Percentiles rank a stretch among this genome's conserved stretches.
phyloP scores from a whole-genome alignment of 2,797 vertebrate species.

The Chrosomus eos region DNA sequence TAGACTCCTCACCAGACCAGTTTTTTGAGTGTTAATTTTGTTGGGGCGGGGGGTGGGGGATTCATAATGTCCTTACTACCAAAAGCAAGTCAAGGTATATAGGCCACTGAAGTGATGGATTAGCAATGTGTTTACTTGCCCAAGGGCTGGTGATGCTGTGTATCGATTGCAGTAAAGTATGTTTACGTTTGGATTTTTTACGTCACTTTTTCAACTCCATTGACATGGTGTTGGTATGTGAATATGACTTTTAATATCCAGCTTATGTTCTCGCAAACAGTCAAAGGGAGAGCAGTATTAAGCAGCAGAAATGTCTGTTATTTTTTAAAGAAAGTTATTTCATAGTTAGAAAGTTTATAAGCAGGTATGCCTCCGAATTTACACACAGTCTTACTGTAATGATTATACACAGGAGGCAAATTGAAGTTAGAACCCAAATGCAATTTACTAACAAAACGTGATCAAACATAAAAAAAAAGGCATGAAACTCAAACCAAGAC shows the following conservation, averaged over 20 bases:
- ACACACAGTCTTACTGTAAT: not conserved
- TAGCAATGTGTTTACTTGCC: constrained; percentile 13
- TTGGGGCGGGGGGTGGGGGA: no score
- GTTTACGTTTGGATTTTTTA: constrained; percentile 43
- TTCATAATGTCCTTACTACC: constrained; percentile 15
- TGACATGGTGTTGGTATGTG: constrained; percentile 50
- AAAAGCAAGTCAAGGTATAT: not conserved
- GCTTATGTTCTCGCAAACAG: constrained; percentile 63
- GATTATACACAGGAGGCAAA: no score
- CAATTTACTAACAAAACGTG: no score
- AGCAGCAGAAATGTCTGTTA: no score
- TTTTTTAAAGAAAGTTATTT: no score
- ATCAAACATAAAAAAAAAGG: no score
- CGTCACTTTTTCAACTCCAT: constrained; percentile 27
- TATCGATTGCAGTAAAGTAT: constrained; percentile 8
- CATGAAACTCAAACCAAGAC: no score
- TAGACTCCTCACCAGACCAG: not conserved
- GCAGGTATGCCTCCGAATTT: not conserved
- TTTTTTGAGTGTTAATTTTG: not conserved
- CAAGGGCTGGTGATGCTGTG: not conserved
- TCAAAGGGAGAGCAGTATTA: not conserved
- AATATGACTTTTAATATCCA: constrained; percentile 45
- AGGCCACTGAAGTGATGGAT: not conserved
- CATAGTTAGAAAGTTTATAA: not conserved
- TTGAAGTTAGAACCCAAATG: no score